phyloP scores from a whole-genome alignment of 2,888 invertebrate species.

The Selenia dentaria region DNA sequence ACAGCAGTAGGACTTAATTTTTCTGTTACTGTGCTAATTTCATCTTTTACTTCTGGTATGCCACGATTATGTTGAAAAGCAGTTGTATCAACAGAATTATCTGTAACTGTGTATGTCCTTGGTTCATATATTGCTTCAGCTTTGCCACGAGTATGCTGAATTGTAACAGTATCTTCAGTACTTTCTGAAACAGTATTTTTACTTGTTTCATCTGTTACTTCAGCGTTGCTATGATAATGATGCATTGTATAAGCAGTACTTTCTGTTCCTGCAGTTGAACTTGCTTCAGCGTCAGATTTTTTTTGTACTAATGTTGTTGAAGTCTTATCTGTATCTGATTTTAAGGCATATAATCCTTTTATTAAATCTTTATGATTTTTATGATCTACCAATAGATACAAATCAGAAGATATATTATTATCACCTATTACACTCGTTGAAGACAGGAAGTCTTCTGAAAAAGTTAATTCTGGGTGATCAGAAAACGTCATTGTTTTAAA shows the following conservation, averaged over 20 bases:
- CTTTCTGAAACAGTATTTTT: neutral
- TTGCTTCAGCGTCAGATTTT: too few species aligned
- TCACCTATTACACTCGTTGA: neutral
- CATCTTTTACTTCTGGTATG: too few species aligned
- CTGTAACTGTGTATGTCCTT: too few species aligned
- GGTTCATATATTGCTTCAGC: too few species aligned
- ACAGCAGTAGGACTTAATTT: neutral
- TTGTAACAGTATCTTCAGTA: neutral
- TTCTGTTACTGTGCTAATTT: neutral
- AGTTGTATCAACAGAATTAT: too few species aligned
- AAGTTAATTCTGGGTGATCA: neutral
- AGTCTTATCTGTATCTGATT: neutral
- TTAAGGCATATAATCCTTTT: slow-evolving; percentile 3
- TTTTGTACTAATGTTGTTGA: neutral
- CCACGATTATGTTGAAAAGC: too few species aligned
- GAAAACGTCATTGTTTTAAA: neutral
- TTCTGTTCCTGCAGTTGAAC: neutral
- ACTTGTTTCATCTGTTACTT: neutral
- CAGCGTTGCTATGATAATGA: too few species aligned
- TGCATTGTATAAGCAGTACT: neutral
- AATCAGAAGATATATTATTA: neutral
- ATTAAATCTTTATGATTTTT: slow-evolving; percentile 8
- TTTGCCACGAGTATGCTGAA: too few species aligned
- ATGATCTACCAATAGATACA: slow-evolving; percentile 5
- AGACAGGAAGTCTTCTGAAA: neutral